A percentile compares a stretch with the other conserved stretches of the same genome.
These are phyloP conservation scores for Xenopus borealis DNA, from an alignment of 2,113 vertebrate species.

Conservation along the genomic window DNA sequence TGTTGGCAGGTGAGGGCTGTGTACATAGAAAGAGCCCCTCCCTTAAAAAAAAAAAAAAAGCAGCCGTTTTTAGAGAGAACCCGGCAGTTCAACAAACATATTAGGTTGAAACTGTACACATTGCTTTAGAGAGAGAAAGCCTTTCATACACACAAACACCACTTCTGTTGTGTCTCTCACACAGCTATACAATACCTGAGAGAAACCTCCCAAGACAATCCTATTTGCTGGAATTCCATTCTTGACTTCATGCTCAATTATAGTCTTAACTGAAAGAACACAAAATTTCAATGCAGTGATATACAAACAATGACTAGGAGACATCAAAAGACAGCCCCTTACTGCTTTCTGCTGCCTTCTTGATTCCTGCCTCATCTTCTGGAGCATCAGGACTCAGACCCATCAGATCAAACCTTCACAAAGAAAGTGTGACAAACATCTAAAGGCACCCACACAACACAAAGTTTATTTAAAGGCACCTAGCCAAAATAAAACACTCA, in stretches of 20 bases:
- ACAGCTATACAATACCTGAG: conserved; percentile 73
- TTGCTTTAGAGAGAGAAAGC: background rate
- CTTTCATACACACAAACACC: no score
- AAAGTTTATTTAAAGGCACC: background rate
- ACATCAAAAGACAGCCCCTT: conserved; percentile 51
- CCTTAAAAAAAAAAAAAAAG: conserved; percentile 61
- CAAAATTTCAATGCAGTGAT: background rate
- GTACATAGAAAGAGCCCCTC: conserved; percentile 92
- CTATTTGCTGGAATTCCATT: conserved; percentile 91
- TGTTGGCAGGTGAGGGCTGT: conserved; percentile 92
- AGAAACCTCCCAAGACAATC: conserved; percentile 93
- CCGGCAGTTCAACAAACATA: no score
- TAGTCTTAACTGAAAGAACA: conserved; percentile 79
- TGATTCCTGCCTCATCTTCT: conserved; percentile 93
- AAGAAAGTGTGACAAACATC: background rate
- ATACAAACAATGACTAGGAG: background rate
- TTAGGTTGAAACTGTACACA: no score
- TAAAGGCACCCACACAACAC: no score
- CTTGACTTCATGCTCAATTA: conserved; percentile 94
- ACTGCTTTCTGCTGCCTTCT: conserved; percentile 94
- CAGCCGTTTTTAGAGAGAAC: background rate
- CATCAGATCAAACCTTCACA: conserved; percentile 90
- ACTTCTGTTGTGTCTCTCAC: no score
- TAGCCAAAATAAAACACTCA: conserved; percentile 59
- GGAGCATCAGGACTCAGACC: conserved; percentile 84